phyloP scores from a whole-genome alignment of 2,888 invertebrate genomes.

The Clitarchus hookeri region DNA sequence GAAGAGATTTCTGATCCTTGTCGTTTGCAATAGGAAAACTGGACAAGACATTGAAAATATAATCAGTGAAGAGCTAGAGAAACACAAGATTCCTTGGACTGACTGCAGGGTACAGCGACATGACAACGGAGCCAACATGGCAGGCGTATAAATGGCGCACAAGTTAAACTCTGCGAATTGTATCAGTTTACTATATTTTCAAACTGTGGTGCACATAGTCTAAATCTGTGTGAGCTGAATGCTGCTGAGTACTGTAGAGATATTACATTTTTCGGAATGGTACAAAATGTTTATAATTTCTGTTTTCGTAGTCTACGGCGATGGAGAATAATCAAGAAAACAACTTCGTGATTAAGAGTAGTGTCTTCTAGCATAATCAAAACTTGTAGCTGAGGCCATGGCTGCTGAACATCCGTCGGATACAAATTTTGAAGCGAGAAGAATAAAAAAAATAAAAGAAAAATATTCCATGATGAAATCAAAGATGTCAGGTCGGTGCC shows the following conservation, averaged over 20 bases:
- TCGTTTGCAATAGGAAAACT: background rate
- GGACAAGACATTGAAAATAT: background rate
- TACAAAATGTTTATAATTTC: conserved; percentile 15
- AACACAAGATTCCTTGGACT: background rate
- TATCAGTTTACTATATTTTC: conserved; percentile 21
- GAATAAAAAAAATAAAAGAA: no score
- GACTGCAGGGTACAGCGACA: conserved; percentile 1
- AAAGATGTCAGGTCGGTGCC: no score
- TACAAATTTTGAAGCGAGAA: no score
- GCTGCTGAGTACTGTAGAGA: conserved; percentile 15
- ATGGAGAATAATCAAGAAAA: background rate
- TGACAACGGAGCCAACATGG: background rate
- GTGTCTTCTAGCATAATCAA: no score
- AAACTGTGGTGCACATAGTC: conserved; percentile 19
- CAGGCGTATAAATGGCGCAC: background rate
- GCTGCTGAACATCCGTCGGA: no score
- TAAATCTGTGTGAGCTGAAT: background rate
- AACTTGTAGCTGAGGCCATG: no score
- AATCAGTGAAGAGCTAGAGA: background rate
- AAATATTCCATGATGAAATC: no score
- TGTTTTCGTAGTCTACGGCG: background rate
- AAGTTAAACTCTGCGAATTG: conserved; percentile 4
- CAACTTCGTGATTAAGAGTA: no score
- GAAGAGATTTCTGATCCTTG: background rate
- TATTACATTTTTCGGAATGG: conserved; percentile 23